Evolutionary conservation across 2,113 vertebrate species (phyloP).

Genomic region (Boulengeromyrus knoepffleri): DNA sequence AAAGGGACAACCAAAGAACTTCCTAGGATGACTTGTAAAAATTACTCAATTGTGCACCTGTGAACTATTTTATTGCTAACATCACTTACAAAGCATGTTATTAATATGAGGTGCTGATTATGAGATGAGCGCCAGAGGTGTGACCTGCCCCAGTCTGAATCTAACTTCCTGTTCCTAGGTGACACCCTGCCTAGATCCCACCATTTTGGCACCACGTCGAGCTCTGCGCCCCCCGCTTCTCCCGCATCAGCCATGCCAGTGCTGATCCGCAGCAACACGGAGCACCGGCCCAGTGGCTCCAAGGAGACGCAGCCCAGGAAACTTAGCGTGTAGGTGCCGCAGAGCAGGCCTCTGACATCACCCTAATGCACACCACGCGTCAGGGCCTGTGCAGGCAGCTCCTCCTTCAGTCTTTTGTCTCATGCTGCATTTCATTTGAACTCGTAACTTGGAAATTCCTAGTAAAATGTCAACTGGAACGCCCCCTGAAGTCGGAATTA

Average conservation of each 20-base stretch:
- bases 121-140: neutral
- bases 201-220: constrained; percentile 51
- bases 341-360: neutral
- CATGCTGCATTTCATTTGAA: neutral
- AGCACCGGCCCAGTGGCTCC: constrained; percentile 63
- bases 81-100: neutral
- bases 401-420: neutral
- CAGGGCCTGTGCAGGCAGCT: neutral
- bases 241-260: constrained; percentile 56
- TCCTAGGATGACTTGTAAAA: neutral
- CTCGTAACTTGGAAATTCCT: neutral
- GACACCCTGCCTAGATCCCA: constrained; percentile 63
- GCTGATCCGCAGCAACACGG: constrained; percentile 67
- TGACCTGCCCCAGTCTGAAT: neutral
- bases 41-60: neutral
- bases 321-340: constrained; percentile 71
- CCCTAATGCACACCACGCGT: neutral
- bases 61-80: neutral
- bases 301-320: constrained; percentile 78
- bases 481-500: no score
- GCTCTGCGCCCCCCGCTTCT: constrained; percentile 54
- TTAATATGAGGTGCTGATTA: neutral
- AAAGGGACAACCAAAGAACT: neutral
- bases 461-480: no score
- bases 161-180: constrained; percentile 57